Evolutionary conservation across 1,140 invertebrate species (phyloP).

Genomic region (Magallana gigas): DNA sequence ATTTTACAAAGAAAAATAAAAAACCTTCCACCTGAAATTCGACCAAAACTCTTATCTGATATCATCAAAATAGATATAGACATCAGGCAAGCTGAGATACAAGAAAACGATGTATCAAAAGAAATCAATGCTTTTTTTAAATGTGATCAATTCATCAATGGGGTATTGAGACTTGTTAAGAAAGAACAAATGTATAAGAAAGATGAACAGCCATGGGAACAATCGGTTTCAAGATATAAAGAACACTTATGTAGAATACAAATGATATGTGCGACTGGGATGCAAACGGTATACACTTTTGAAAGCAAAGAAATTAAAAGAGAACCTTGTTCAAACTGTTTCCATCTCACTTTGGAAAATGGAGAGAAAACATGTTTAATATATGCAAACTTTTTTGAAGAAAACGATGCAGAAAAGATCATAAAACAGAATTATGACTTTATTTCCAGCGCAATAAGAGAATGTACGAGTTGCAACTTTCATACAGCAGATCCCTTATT

Average conservation of each 20-base stretch:
- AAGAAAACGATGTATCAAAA: background rate
- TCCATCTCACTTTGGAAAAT: background rate
- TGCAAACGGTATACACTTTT: background rate
- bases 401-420: background rate
- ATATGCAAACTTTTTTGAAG: background rate
- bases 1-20: background rate
- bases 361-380: background rate
- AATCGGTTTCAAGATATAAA: background rate
- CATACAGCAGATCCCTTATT: background rate
- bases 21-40: background rate
- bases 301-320: background rate
- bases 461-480: background rate
- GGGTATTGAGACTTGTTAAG: background rate
- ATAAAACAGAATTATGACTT: background rate
- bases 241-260: background rate
- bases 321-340: background rate
- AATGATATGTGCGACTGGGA: background rate
- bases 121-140: background rate
- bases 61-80: background rate
- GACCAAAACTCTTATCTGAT: background rate
- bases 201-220: background rate
- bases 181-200: background rate
- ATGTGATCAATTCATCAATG: background rate
- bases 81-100: background rate
- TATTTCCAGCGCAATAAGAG: background rate